Percentiles rank a stretch among this genome's conserved stretches.
Evolutionary conservation across 1,140 invertebrate genomes (phyloP).

Genomic region (Venustaconcha ellipsiformis): DNA sequence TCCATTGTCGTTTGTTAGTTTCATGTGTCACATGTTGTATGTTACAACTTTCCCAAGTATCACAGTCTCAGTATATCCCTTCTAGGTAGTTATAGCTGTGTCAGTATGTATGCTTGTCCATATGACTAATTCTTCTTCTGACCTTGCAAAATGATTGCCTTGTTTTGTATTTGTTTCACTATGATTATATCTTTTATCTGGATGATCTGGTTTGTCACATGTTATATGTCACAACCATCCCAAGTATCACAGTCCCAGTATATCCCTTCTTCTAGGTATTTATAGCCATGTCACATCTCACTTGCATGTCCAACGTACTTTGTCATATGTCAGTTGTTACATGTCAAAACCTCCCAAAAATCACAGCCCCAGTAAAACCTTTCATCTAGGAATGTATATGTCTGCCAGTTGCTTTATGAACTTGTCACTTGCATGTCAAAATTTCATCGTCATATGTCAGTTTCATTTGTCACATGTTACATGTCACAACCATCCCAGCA

Average conservation of each 20-base stretch:
- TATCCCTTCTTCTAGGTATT: background rate
- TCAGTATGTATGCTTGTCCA: background rate
- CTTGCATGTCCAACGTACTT: constrained; percentile 49
- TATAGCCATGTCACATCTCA: constrained; percentile 60
- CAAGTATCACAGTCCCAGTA: background rate
- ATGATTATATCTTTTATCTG: no score
- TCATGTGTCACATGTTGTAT: background rate
- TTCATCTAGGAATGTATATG: constrained; percentile 23
- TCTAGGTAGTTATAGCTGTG: background rate
- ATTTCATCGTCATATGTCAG: background rate
- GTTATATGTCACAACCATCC: background rate
- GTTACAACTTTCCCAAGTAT: background rate
- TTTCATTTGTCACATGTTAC: no score
- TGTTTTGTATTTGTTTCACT: no score
- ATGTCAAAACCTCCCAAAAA: constrained; percentile 68
- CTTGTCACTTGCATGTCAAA: constrained; percentile 4
- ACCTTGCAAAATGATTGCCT: no score
- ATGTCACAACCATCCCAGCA: no score
- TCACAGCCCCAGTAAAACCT: constrained; percentile 47
- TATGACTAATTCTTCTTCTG: no score
- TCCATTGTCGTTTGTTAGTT: background rate
- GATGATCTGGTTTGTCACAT: no score
- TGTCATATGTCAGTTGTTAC: constrained; percentile 49
- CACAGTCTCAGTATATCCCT: background rate
- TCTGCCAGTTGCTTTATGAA: constrained; percentile 54